phyloP scores from a whole-genome alignment of 2,888 invertebrate genomes.

The Cephus pulcher region DNA sequence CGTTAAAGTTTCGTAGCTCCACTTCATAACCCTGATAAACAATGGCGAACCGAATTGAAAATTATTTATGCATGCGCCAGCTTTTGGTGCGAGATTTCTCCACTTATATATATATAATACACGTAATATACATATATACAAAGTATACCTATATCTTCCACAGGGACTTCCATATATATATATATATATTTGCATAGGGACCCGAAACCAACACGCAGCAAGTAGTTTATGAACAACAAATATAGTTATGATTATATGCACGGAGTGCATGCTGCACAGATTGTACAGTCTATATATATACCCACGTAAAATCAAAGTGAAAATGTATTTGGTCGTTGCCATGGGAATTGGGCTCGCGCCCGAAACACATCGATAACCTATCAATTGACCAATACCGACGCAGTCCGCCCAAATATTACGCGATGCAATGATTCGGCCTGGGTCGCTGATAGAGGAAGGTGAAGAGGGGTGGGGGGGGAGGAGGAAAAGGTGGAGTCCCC shows the following conservation, averaged over 20 bases:
- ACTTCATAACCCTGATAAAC: constrained; percentile 1
- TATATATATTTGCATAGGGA: background rate
- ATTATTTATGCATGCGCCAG: background rate
- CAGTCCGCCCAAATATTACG: constrained; percentile 32
- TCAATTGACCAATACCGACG: constrained; percentile 44
- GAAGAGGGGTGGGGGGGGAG: background rate
- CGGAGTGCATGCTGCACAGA: background rate
- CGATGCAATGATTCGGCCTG: constrained; percentile 30
- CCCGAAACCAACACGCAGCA: background rate
- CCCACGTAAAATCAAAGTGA: constrained; percentile 36
- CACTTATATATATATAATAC: background rate
- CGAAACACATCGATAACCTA: constrained; percentile 55
- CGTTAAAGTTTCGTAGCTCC: background rate
- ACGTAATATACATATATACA: background rate
- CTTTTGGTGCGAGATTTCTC: background rate
- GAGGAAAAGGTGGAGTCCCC: constrained; percentile 1
- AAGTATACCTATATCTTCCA: background rate
- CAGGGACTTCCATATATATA: background rate
- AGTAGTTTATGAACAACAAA: background rate
- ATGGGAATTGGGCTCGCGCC: constrained; percentile 49
- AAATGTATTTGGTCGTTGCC: constrained; percentile 58
- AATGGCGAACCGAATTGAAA: background rate
- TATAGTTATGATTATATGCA: background rate
- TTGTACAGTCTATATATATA: background rate
- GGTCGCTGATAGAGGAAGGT: background rate